Percentiles rank a stretch among this genome's conserved stretches.
Evolutionary conservation across 2,113 vertebrate genomes (phyloP).

Genomic region (Aptenodytes patagonicus): DNA sequence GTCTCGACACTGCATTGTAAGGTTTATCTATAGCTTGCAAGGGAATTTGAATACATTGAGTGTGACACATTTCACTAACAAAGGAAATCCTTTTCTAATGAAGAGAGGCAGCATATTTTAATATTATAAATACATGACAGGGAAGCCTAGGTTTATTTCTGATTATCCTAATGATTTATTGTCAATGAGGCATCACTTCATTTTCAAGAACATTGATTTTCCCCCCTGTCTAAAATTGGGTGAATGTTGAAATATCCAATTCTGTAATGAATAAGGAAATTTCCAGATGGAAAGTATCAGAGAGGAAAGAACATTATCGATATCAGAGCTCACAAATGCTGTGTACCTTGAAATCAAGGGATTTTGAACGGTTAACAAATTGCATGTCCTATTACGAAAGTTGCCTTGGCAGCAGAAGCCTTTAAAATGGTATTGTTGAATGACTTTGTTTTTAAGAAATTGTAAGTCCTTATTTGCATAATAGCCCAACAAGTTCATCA

Average conservation of each 20-base stretch:
- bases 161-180: background rate
- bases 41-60: background rate
- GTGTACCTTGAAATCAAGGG: background rate
- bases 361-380: background rate
- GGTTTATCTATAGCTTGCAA: background rate
- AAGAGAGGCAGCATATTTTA: background rate
- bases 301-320: background rate
- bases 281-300: background rate
- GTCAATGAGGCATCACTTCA: background rate
- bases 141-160: background rate
- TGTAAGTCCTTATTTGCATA: background rate
- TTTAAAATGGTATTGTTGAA: background rate
- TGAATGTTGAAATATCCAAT: background rate
- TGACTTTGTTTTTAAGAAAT: background rate
- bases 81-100: background rate
- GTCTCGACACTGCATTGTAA: background rate
- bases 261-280: background rate
- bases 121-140: background rate
- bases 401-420: background rate
- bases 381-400: background rate
- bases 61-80: background rate
- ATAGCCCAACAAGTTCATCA: conserved; percentile 5
- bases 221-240: background rate
- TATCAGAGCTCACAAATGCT: background rate
- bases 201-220: background rate